These are phyloP conservation scores for Linurgus olivaceus DNA, from an alignment of 2,797 vertebrate species.

Conservation along the genomic window DNA sequence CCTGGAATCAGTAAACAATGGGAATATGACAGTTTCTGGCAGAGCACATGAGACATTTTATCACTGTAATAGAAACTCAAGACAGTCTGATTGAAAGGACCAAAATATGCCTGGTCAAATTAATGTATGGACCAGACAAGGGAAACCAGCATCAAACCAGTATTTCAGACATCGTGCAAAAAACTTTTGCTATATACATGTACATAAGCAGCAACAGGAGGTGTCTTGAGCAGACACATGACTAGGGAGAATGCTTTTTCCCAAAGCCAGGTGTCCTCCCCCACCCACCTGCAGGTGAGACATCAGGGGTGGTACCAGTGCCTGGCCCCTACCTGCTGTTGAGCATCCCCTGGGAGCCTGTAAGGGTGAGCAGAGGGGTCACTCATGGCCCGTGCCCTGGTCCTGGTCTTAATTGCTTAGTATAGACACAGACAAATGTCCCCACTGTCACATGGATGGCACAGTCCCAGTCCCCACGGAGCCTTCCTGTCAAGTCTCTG, in stretches of 20 bases:
- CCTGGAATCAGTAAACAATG: not conserved
- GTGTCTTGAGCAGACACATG: not conserved
- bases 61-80: not conserved
- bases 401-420: not conserved
- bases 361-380: not conserved
- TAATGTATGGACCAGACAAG: not conserved
- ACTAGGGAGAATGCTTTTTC: not conserved
- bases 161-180: not conserved
- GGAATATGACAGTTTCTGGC: not conserved
- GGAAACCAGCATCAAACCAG: not conserved
- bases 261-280: not conserved
- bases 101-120: not conserved
- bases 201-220: not conserved
- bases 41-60: not conserved
- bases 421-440: not conserved
- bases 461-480: not conserved
- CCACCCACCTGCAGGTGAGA: not conserved
- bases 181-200: not conserved
- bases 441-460: rapidly evolving
- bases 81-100: not conserved
- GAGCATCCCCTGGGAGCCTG: not conserved
- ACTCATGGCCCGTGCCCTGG: not conserved
- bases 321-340: not conserved
- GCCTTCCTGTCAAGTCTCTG: not conserved
- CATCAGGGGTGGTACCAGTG: rapidly evolving